A percentile compares a stretch with the other conserved stretches of the same genome.
phyloP scores from a whole-genome alignment of 2,113 vertebrate genomes.

The Alligator sinensis region DNA sequence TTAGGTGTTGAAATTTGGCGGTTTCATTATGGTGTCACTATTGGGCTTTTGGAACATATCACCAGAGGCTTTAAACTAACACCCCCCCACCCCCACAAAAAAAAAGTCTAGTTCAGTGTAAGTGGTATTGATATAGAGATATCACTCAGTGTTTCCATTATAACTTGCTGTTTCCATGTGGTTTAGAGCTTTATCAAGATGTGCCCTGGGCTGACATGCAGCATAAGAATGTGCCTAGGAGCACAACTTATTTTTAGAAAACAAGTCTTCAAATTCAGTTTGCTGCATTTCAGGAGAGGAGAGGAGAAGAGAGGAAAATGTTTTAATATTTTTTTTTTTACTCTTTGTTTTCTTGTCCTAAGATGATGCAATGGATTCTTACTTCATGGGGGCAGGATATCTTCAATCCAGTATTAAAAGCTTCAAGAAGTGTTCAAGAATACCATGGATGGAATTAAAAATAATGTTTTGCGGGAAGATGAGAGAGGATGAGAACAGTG shows the following conservation, averaged over 20 bases:
- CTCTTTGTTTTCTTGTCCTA: neutral
- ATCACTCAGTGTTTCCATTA: neutral
- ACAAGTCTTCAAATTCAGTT: neutral
- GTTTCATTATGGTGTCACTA: neutral
- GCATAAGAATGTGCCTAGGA: neutral
- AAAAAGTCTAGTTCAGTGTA: neutral
- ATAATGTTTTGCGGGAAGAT: too few species aligned
- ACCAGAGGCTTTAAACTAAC: neutral
- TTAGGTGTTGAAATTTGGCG: neutral
- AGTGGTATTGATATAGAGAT: neutral
- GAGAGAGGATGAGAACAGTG: too few species aligned
- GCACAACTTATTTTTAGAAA: neutral
- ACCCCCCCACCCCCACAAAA: neutral
- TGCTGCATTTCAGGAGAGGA: neutral
- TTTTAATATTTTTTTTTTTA: too few species aligned
- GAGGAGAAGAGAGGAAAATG: neutral
- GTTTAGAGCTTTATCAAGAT: neutral
- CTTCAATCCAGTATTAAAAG: too few species aligned
- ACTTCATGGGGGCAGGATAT: too few species aligned
- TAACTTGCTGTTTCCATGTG: neutral
- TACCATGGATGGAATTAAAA: too few species aligned
- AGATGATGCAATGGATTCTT: too few species aligned
- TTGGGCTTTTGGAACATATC: slow-evolving; percentile 12
- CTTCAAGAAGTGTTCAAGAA: too few species aligned
- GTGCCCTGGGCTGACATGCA: neutral